Base-by-base conservation (phyloP, 2,888 invertebrate genomes). In the Tenodera sinensis region DNA sequence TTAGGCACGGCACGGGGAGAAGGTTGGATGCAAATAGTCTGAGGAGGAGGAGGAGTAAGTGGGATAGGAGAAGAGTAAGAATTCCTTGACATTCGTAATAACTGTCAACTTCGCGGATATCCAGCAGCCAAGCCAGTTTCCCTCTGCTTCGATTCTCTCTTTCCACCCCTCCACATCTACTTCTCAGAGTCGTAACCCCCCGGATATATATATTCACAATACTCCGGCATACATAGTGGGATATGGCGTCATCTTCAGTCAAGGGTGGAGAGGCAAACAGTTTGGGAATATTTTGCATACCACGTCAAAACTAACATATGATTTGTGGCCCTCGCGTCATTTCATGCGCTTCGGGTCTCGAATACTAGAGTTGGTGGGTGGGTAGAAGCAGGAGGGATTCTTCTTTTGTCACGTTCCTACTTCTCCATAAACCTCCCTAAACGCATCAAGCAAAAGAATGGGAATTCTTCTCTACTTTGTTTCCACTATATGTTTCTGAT, bases 51-150 rank as follows among this genome's bases (percentile, higher is more conserved):
- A 42, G 83, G 83, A 83, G 87, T 20, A 71, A 20, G 47, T 27
- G 42, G 34, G 25, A 8, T 20, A 83, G 83, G 83, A 83, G 83
- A 25, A 42, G 30, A 85, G 89, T 20, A 85, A 83, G 87, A 84
- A 89, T 90, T 90, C 87, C 90, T 89, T 89, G 90, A 90, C 90
- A 90, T 90, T 89, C 88, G 89, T 90, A 90, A 90, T 90, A 90
- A 89, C 90, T 90, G 89, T 90, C 90, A 90, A 90, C 89, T 88
- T 89, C 82, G 34, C 83, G 28, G 87, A 89, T 88, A 89, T 89
- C 89, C 88, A 85, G 85, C 87, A 87, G 54, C 89, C 89, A 85
- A 87, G 85, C 89, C 83, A 82, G 87, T 83, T 87, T 87, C 87
- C 88, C 88, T 86, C 28, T 84, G 71, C 71, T 89, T 88, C 88